Evolutionary conservation across 2,113 vertebrate genomes (phyloP), one percentile per base, ranked within the genome.

Genomic region (Pipra filicauda): DNA sequence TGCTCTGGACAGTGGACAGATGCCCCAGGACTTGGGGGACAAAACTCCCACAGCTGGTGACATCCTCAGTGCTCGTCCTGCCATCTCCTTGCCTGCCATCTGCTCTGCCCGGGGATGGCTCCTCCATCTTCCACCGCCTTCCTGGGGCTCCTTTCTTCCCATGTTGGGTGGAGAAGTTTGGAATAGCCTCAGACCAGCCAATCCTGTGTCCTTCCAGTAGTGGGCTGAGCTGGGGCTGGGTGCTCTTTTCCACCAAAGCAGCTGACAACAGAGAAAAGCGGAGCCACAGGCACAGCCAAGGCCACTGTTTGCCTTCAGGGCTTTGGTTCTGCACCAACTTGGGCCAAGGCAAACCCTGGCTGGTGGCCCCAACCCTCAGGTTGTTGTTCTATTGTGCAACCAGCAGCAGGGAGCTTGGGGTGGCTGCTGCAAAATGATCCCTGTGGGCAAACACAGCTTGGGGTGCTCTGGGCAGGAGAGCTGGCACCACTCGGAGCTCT

Each of bases 291-390:
- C 7, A 18, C 12, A 27, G 57, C 85, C 9, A 6, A 18, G 39
- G 58, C 52, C 13, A 15, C 39, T 88, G 78, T 78, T 83, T 83
- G 85, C 85, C 52, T 15, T 67, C 39, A 5, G 46, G 46, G 52
- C 39, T 92, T 54, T 21, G 72, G 44, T 12, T 52, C 77, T 33
- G 52, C 27, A 0, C 19, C 20, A 15, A 8, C 41, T 3, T 0
- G 19, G 15, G 66, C 78, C 91, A 84, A 83, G 83, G 52, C 9
- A 78, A 78, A 84, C 58, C 52, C 85, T 54, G 10, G 0, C 71
- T 46, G 0, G 39, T 18, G 3, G 10, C 1, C 58, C 33, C 65
- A 41, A 13, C 5, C n/a, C 72, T 84, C 13, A 0, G 3, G 26
- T 30, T 35, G 39, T 21, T 64, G 21, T 13, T 6, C 59, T 33